phyloP scores from a whole-genome alignment of 2,113 vertebrate species.

The Chaetodon trifascialis region DNA sequence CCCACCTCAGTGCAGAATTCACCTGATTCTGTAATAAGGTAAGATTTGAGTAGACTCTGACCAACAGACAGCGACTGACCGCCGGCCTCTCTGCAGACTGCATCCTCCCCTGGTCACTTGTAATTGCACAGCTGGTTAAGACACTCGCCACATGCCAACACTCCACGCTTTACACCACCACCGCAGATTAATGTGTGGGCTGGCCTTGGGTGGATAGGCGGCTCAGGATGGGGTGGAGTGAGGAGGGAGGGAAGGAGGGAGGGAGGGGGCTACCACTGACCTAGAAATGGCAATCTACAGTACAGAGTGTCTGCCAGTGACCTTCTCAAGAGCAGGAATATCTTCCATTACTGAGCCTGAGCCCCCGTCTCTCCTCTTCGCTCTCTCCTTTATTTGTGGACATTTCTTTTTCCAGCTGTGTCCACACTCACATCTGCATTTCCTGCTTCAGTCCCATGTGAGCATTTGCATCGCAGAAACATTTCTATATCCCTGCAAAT shows the following conservation, averaged over 20 bases:
- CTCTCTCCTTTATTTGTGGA: constrained; percentile 17
- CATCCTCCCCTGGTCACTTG: constrained; percentile 33
- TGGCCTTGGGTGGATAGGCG: constrained; percentile 39
- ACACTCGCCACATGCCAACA: constrained; percentile 56
- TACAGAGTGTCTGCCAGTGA: constrained; percentile 29
- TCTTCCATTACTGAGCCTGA: constrained; percentile 21
- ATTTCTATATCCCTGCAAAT: constrained; percentile 19
- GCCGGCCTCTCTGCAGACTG: constrained; percentile 17
- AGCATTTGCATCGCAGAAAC: constrained; percentile 17
- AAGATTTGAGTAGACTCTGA: neutral
- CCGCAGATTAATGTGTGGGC: constrained; percentile 71
- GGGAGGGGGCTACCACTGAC: constrained; percentile 59
- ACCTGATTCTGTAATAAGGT: neutral
- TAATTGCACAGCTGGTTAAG: constrained; percentile 58
- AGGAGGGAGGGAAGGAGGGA: neutral
- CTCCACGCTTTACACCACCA: constrained; percentile 30
- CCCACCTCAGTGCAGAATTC: neutral
- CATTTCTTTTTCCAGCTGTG: constrained; percentile 38
- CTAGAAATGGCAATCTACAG: constrained; percentile 76
- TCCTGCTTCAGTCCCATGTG: constrained; percentile 33
- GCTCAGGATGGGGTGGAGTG: constrained; percentile 46
- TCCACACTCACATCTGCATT: constrained; percentile 52
- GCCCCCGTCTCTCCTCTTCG: constrained; percentile 7
- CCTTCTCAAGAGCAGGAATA: constrained; percentile 30
- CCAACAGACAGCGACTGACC: constrained; percentile 3